Evolutionary conservation across 2,797 vertebrate genomes (phyloP).

Genomic region (Carcharodon carcharias): DNA sequence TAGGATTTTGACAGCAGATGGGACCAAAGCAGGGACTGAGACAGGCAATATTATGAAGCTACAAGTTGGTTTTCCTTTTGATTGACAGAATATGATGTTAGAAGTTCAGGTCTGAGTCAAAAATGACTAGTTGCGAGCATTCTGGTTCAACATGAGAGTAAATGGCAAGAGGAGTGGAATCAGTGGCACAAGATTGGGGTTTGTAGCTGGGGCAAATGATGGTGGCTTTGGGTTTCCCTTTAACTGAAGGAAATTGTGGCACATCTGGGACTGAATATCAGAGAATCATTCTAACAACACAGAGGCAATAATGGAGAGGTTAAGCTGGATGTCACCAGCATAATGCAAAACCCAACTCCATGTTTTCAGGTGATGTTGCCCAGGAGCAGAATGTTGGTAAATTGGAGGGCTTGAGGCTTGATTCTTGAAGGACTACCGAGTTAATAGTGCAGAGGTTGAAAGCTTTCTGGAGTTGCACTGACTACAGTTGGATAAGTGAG

Average conservation of each 20-base stretch:
- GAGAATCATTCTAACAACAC: not conserved
- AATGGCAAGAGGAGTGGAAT: not conserved
- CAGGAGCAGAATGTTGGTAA: not conserved
- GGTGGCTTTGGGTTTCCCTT: not conserved
- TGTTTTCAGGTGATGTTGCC: not conserved
- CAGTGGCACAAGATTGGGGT: not conserved
- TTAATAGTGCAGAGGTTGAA: not conserved
- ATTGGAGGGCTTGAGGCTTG: not conserved
- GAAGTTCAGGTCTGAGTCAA: not conserved
- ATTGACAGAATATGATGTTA: not conserved
- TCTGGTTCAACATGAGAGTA: not conserved
- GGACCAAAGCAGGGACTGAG: not conserved
- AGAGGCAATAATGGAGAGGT: not conserved
- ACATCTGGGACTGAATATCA: not conserved
- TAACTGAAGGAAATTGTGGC: not conserved
- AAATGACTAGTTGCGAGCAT: not conserved
- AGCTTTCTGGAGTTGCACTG: not conserved
- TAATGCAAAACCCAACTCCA: not conserved
- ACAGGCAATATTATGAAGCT: not conserved
- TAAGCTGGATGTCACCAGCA: not conserved
- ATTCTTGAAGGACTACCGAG: not conserved
- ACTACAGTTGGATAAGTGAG: not conserved
- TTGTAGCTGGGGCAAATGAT: not conserved
- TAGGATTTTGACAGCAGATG: not conserved
- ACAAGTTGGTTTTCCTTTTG: not conserved